Evolutionary conservation across 1,140 invertebrate species (phyloP).

Genomic region (Plectus sambesii): DNA sequence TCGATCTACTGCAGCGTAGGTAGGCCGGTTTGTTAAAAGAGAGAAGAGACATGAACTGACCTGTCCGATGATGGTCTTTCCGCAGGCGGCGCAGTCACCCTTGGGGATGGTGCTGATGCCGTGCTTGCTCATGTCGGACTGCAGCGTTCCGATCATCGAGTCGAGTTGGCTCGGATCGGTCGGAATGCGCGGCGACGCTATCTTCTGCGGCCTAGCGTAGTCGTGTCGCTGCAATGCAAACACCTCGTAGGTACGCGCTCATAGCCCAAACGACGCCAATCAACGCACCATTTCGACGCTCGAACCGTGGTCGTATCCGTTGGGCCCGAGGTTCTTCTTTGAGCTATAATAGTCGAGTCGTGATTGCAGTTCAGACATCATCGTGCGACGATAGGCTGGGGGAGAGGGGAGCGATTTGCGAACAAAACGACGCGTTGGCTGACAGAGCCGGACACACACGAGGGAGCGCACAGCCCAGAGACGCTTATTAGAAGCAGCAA

Average conservation of each 20-base stretch:
- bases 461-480: too few relatives aligned
- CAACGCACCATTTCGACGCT: constrained; percentile 24
- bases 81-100: constrained; percentile 91
- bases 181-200: constrained; percentile 39
- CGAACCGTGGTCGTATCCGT: constrained; percentile 18
- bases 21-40: too few relatives aligned
- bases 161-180: constrained; percentile 59
- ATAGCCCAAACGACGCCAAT: background rate
- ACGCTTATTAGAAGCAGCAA: too few relatives aligned
- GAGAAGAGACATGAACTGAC: too few relatives aligned
- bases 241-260: constrained; percentile 8
- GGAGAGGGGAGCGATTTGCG: constrained; percentile 3
- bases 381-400: background rate
- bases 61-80: constrained; percentile 94
- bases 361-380: constrained; percentile 27
- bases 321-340: constrained; percentile 16
- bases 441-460: too few relatives aligned
- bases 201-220: constrained; percentile 46
- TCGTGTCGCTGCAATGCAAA: constrained; percentile 49
- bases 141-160: constrained; percentile 80
- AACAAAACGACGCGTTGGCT: constrained; percentile 7
- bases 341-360: constrained; percentile 27
- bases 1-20: too few relatives aligned
- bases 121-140: constrained; percentile 57
- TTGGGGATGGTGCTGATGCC: constrained; percentile 93